Evolutionary conservation across 2,888 invertebrate genomes (phyloP).

Genomic region (Lasioglossum leucozonium): DNA sequence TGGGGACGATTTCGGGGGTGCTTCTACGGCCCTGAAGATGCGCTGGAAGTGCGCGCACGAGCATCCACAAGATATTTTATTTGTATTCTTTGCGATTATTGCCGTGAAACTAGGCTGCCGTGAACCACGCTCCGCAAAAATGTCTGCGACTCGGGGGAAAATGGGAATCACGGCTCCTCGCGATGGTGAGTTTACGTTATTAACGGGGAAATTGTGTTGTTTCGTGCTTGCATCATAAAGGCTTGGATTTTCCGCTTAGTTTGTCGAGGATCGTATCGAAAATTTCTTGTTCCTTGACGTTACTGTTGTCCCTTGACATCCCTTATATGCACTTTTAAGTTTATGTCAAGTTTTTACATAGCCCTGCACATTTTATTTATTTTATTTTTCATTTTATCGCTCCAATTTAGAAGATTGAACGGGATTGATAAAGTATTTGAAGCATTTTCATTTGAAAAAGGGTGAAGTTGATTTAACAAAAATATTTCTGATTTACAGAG

Average conservation of each 20-base stretch:
- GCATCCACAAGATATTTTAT: constrained; percentile 65
- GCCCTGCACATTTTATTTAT: not conserved
- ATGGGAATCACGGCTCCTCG: constrained; percentile 26
- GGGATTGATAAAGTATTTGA: not conserved
- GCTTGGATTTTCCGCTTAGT: not conserved
- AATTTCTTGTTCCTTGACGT: not conserved
- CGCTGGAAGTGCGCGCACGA: constrained; percentile 61
- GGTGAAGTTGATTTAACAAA: not conserved
- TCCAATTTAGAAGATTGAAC: not conserved
- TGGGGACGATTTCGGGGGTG: not conserved
- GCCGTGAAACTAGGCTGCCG: constrained; percentile 33
- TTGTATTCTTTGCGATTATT: constrained; percentile 59
- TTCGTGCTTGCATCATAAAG: not conserved
- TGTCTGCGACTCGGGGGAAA: not conserved
- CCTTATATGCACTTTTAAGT: not conserved
- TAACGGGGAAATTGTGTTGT: not conserved
- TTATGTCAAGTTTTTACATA: not conserved
- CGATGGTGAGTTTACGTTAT: constrained; percentile 36
- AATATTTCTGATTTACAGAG: not conserved
- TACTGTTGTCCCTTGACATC: not conserved
- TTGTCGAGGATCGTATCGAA: not conserved
- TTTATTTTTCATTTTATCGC: not conserved
- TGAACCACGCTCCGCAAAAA: constrained; percentile 32
- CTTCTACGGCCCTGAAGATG: constrained; percentile 63
- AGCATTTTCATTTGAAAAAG: not conserved